Evolutionary conservation across 1,140 invertebrate genomes (phyloP).

Genomic region (Temnothorax longispinosus): DNA sequence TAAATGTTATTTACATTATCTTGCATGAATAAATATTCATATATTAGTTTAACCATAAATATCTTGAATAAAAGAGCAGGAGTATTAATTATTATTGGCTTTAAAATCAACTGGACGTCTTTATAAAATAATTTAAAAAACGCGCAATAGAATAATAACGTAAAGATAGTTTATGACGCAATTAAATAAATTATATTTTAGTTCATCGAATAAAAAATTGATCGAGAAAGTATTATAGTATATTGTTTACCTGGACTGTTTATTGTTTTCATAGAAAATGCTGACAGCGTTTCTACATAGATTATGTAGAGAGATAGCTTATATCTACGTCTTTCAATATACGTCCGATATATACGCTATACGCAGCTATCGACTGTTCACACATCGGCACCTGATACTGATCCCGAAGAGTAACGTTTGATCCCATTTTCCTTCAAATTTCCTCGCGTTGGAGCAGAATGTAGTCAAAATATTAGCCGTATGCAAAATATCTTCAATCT

Average conservation of each 20-base stretch:
- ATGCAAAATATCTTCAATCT: background rate
- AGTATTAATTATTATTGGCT: background rate
- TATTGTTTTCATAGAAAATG: conserved; percentile 19
- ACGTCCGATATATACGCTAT: background rate
- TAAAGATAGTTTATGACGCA: background rate
- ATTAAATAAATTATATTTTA: background rate
- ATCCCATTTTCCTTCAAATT: conserved; percentile 30
- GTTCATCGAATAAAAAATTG: background rate
- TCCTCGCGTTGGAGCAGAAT: background rate
- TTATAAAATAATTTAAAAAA: background rate
- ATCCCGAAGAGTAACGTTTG: conserved; percentile 9
- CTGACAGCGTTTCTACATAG: background rate
- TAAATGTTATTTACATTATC: background rate
- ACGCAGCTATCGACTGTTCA: background rate
- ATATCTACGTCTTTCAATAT: background rate
- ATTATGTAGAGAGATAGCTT: conserved; percentile 33
- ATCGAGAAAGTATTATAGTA: background rate
- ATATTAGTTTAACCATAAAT: background rate
- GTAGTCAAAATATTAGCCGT: conserved; percentile 33
- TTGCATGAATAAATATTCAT: background rate
- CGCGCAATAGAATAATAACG: background rate
- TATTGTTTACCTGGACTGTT: conserved; percentile 1
- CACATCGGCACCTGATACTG: background rate
- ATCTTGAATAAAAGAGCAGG: background rate
- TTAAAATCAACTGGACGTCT: background rate